phyloP scores from a whole-genome alignment of 2,888 invertebrate species.

The Noctua pronuba region DNA sequence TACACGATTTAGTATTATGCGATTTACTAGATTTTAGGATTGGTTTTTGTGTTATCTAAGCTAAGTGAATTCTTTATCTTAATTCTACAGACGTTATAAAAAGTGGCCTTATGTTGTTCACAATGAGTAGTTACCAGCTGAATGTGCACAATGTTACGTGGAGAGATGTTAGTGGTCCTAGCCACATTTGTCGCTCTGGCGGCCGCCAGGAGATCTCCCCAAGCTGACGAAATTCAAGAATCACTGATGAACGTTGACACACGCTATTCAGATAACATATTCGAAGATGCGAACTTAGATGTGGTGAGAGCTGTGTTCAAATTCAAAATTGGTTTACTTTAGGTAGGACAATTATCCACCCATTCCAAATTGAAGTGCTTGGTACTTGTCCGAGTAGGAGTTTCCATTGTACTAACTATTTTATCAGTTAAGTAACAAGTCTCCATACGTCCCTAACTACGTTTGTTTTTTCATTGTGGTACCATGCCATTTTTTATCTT shows the following conservation, averaged over 20 bases:
- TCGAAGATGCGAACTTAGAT: constrained; percentile 82
- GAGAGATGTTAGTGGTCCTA: constrained; percentile 53
- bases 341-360: background rate
- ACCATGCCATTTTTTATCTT: too few species aligned
- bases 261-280: constrained; percentile 76
- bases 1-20: constrained; percentile 7
- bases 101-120: constrained; percentile 12
- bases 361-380: background rate
- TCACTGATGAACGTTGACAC: constrained; percentile 62
- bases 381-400: background rate
- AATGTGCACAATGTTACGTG: constrained; percentile 58
- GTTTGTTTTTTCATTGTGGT: too few species aligned
- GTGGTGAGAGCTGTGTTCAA: constrained; percentile 75
- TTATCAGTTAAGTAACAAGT: too few species aligned
- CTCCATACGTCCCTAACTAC: too few species aligned
- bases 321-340: background rate
- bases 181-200: constrained; percentile 60
- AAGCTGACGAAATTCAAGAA: constrained; percentile 72
- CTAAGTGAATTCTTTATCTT: constrained; percentile 38
- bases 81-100: constrained; percentile 67
- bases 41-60: constrained; percentile 32
- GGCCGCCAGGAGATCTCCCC: constrained; percentile 69
- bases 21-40: constrained; percentile 23
- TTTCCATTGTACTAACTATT: background rate
- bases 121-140: constrained; percentile 10